Conservation (phyloP, 2,888 invertebrate genomes). For the Volucella inanis region DNA sequence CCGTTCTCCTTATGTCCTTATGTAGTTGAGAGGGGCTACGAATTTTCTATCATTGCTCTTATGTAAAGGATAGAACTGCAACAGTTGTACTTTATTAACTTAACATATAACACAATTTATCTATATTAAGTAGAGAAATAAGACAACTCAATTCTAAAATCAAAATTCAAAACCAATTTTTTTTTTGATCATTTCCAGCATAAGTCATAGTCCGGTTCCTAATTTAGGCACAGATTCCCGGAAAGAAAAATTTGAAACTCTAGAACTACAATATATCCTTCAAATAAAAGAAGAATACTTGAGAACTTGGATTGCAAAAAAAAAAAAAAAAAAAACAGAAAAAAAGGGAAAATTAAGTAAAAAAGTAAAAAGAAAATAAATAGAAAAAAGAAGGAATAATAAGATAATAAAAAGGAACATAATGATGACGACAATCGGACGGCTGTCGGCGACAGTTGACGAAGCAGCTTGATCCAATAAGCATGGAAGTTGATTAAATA, state of each 20-base stretch:
- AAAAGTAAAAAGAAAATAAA: constrained; percentile 10
- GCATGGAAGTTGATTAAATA: constrained; percentile 53
- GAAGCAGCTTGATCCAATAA: constrained; percentile 46
- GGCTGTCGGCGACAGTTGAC: constrained; percentile 30
- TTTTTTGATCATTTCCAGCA: constrained; percentile 18
- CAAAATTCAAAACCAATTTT: constrained; percentile 3
- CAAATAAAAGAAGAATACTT: constrained; percentile 47
- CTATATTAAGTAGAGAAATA: constrained; percentile 20
- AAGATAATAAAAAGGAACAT: constrained; percentile 25
- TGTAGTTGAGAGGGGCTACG: too few species aligned
- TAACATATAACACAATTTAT: constrained; percentile 15
- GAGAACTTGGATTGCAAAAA: constrained; percentile 46
- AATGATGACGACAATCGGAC: constrained; percentile 32
- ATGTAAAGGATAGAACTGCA: too few species aligned
- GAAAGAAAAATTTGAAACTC: constrained; percentile 34
- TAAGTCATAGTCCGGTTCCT: neutral
- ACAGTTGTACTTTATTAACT: constrained; percentile 20
- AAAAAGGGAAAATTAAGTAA: constrained; percentile 7
- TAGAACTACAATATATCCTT: constrained; percentile 26
- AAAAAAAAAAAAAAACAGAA: neutral
- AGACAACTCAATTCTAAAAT: constrained; percentile 26
- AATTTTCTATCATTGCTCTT: too few species aligned
- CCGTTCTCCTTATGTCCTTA: too few species aligned
- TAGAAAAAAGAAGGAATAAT: constrained; percentile 23
- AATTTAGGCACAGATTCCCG: neutral